phyloP scores from a whole-genome alignment of 2,888 invertebrate species.

The Oscheius sp. region DNA sequence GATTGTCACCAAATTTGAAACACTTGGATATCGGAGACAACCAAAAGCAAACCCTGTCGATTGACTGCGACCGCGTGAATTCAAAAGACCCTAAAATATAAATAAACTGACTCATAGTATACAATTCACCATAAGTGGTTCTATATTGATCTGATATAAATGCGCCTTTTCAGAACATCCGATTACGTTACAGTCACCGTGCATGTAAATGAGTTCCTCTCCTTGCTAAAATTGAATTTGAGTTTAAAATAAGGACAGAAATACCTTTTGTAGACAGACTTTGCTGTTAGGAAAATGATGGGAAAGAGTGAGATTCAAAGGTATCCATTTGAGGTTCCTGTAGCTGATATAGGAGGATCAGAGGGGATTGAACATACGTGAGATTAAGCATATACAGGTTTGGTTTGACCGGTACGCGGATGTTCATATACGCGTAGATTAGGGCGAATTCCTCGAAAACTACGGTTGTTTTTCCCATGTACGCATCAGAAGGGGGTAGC shows the following conservation, averaged over 20 bases:
- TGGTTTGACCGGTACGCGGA: conserved; percentile 26
- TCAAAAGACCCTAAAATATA: conserved; percentile 12
- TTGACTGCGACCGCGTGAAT: conserved; percentile 4
- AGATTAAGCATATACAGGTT: conserved; percentile 38
- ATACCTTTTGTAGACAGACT: conserved; percentile 32
- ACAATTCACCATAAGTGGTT: conserved; percentile 25
- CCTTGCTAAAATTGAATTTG: conserved; percentile 12
- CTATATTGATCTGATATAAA: conserved; percentile 39
- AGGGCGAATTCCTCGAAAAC: conserved; percentile 38
- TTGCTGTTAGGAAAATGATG: conserved; percentile 33
- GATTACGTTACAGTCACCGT: conserved; percentile 35
- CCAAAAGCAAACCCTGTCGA: conserved; percentile 17
- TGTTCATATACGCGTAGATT: conserved; percentile 34
- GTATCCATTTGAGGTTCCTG: conserved; percentile 37
- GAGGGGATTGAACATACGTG: conserved; percentile 24
- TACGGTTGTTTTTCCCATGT: conserved; percentile 20
- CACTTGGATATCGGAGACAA: conserved; percentile 25
- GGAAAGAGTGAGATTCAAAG: conserved; percentile 33
- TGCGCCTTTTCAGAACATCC: conserved; percentile 33
- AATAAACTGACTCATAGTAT: background rate
- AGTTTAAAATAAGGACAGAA: background rate
- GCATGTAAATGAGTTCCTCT: conserved; percentile 34
- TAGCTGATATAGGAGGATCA: background rate
- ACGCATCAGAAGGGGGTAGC: conserved; percentile 21
- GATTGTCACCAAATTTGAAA: conserved; percentile 2